Conservation (phyloP, 2,888 invertebrate genomes). For the Troides helena region DNA sequence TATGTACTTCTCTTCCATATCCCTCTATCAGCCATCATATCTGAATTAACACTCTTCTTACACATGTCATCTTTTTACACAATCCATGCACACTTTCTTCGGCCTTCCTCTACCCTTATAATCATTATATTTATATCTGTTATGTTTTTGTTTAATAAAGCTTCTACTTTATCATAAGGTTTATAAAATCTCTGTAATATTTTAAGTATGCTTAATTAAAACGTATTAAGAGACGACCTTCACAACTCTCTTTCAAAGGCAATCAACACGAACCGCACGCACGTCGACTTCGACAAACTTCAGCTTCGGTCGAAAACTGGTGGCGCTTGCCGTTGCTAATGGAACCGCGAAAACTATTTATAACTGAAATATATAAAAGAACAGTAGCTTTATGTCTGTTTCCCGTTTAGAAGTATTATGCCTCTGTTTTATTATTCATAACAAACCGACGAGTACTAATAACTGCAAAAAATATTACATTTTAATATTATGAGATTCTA, state of each 20-base stretch:
- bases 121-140: not conserved
- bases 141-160: not conserved
- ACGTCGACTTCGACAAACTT: constrained; percentile 9
- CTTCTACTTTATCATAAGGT: not conserved
- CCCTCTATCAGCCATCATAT: too few relatives aligned
- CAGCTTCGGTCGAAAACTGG: not conserved
- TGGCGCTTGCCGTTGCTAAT: not conserved
- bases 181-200: not conserved
- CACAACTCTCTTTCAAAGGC: constrained; percentile 1
- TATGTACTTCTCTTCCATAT: too few relatives aligned
- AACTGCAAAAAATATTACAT: too few relatives aligned
- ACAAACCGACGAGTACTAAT: too few relatives aligned
- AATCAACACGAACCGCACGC: constrained; percentile 6
- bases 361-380: not conserved
- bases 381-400: not conserved
- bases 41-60: too few relatives aligned
- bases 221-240: constrained; percentile 1
- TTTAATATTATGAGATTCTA: too few relatives aligned
- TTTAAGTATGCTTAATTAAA: not conserved
- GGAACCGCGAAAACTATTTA: not conserved
- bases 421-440: too few relatives aligned
- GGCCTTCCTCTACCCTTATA: too few relatives aligned
- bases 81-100: too few relatives aligned
- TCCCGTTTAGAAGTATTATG: not conserved
- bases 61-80: too few relatives aligned